Evolutionary conservation across 2,888 invertebrate genomes (phyloP).

Genomic region (Elegia similella): DNA sequence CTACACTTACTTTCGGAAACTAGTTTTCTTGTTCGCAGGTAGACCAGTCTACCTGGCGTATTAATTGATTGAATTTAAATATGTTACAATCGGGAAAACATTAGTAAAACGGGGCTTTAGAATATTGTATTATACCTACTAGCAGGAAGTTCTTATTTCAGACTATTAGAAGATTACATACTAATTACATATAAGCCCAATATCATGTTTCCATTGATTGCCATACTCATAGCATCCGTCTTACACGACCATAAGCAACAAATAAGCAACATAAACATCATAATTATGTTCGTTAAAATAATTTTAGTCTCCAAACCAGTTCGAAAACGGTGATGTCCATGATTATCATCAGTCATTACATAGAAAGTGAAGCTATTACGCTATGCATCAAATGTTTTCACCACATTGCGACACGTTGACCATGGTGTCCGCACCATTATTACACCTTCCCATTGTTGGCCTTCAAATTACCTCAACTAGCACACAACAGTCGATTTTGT

Average conservation of each 20-base stretch:
- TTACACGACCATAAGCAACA: neutral
- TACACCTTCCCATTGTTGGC: constrained; percentile 14
- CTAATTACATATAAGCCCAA: no score
- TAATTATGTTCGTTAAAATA: neutral
- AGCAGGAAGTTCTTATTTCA: no score
- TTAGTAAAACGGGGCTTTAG: no score
- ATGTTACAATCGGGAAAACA: no score
- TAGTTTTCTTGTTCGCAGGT: no score
- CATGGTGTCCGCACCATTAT: constrained; percentile 10
- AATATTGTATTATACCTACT: no score
- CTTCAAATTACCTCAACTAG: constrained; percentile 9
- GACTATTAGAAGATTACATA: no score
- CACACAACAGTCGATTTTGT: neutral
- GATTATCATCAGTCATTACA: constrained; percentile 14
- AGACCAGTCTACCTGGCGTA: no score
- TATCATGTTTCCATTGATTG: no score
- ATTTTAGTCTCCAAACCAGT: neutral
- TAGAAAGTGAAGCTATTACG: constrained; percentile 17
- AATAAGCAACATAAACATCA: neutral
- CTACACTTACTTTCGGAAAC: no score
- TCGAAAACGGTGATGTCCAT: constrained; percentile 5
- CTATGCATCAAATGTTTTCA: constrained; percentile 11
- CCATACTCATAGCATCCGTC: neutral
- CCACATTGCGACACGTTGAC: constrained; percentile 13
- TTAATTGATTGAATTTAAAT: no score